A percentile compares a stretch with the other conserved stretches of the same genome.
phyloP scores from a whole-genome alignment of 2,888 invertebrate genomes.

The Amblyjoppa proteus region DNA sequence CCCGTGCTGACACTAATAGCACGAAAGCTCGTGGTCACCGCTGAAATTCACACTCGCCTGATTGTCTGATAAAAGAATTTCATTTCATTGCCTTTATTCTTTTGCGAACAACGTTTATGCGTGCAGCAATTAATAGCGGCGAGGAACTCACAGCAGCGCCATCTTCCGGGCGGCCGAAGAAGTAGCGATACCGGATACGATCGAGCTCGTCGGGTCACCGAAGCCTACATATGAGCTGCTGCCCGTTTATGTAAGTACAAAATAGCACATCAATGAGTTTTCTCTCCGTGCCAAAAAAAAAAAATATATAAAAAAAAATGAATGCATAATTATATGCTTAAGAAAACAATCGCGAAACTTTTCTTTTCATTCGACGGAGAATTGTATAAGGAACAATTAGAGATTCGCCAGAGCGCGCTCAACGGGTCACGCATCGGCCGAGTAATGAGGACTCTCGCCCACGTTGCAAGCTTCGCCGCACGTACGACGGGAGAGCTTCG shows the following conservation, averaged over 20 bases:
- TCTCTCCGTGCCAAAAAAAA: not conserved
- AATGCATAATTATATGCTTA: not conserved
- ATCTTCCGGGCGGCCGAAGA: constrained; percentile 6
- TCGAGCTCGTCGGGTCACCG: constrained; percentile 63
- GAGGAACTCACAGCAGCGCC: constrained; percentile 50
- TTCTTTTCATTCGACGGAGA: no score
- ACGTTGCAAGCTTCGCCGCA: constrained; percentile 18
- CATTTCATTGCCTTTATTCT: no score
- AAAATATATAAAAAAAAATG: no score
- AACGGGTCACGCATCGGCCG: constrained; percentile 11
- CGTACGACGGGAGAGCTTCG: constrained; percentile 54
- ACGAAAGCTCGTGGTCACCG: not conserved
- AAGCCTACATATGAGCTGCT: constrained; percentile 82
- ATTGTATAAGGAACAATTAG: not conserved
- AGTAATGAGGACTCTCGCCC: constrained; percentile 15
- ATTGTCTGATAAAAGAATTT: constrained; percentile 21
- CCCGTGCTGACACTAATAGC: not conserved
- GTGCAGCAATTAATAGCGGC: not conserved
- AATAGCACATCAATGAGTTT: not conserved
- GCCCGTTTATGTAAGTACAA: constrained; percentile 82
- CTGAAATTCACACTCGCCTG: not conserved
- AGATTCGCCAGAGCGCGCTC: constrained; percentile 26
- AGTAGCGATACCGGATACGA: constrained; percentile 57
- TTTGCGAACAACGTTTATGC: constrained; percentile 20
- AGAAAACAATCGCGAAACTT: not conserved